Percentiles rank a stretch among this genome's conserved stretches.
Conservation (phyloP, 1,140 invertebrate species). For the Archegozetes longisetosus region DNA sequence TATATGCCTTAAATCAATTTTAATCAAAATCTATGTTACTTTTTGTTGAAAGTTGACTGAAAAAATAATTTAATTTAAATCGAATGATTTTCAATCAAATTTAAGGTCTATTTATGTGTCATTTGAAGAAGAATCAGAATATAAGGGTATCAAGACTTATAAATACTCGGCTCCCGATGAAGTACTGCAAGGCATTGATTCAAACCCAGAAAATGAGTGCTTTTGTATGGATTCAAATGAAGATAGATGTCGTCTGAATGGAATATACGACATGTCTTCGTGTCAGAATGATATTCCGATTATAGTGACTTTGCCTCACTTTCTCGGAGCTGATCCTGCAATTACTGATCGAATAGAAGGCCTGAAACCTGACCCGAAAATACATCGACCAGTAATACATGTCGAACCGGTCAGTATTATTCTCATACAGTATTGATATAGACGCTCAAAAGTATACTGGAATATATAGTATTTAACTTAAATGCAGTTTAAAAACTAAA, state of each 20-base stretch:
- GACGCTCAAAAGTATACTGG: too few species aligned
- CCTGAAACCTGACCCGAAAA: conserved; percentile 48
- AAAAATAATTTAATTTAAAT: too few species aligned
- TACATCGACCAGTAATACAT: conserved; percentile 63
- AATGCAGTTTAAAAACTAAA: too few species aligned
- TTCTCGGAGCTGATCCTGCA: conserved; percentile 62
- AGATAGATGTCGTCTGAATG: conserved; percentile 2
- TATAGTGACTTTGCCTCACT: conserved; percentile 75
- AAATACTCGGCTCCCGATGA: background rate
- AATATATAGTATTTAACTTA: too few species aligned
- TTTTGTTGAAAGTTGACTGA: too few species aligned
- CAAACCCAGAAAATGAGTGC: conserved; percentile 12
- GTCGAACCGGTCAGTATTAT: conserved; percentile 43
- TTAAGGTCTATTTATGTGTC: conserved; percentile 3
- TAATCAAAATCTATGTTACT: too few species aligned
- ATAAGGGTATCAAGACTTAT: conserved; percentile 7
- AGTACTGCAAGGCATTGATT: background rate
- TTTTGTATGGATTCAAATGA: conserved; percentile 6
- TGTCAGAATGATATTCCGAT: conserved; percentile 50
- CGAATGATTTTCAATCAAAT: too few species aligned
- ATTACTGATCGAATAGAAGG: conserved; percentile 59
- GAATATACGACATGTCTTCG: conserved; percentile 11
- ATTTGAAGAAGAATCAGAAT: conserved; percentile 9
- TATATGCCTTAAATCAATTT: too few species aligned
- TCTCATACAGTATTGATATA: too few species aligned